phyloP scores from a whole-genome alignment of 1,140 invertebrate species.

The Wiebesia pumilae region DNA sequence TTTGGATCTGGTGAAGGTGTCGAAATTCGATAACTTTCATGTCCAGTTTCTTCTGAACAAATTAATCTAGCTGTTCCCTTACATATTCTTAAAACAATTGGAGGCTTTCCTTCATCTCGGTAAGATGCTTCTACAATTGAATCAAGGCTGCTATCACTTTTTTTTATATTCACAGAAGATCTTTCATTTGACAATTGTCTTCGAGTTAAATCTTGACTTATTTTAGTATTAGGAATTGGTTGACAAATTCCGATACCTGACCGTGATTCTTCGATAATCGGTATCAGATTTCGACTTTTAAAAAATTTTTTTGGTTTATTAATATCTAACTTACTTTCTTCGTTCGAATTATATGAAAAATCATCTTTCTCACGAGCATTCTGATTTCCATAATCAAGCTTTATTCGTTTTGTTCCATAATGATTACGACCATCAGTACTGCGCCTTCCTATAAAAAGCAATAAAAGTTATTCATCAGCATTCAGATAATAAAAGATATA shows the following conservation, averaged over 20 bases:
- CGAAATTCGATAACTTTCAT: slow-evolving; percentile 68
- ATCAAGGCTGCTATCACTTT: slow-evolving; percentile 26
- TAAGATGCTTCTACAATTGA: slow-evolving; percentile 17
- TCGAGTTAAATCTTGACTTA: slow-evolving; percentile 57
- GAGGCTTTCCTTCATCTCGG: slow-evolving; percentile 77
- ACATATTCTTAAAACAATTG: slow-evolving; percentile 81
- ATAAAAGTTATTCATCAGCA: slow-evolving; percentile 11
- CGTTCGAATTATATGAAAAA: slow-evolving; percentile 71
- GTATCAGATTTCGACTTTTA: slow-evolving; percentile 86
- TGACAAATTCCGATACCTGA: neutral
- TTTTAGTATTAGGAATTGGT: slow-evolving; percentile 51
- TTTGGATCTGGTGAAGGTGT: slow-evolving; percentile 54
- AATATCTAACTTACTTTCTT: slow-evolving; percentile 63
- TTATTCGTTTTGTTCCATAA: slow-evolving; percentile 66
- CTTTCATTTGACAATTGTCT: slow-evolving; percentile 56
- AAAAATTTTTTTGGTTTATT: slow-evolving; percentile 92
- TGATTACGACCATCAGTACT: slow-evolving; percentile 65
- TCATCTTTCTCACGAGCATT: slow-evolving; percentile 69
- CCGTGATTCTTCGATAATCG: slow-evolving; percentile 57
- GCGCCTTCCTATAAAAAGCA: slow-evolving; percentile 63
- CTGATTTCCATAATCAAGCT: slow-evolving; percentile 72
- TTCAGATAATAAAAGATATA: no score
- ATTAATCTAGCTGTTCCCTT: slow-evolving; percentile 79
- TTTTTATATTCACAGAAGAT: slow-evolving; percentile 55
- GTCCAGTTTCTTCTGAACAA: slow-evolving; percentile 62